Percentiles rank a stretch among this genome's conserved stretches.
These are phyloP conservation scores for Homarus americanus DNA, from an alignment of 1,140 invertebrate genomes.

Conservation along the genomic window DNA sequence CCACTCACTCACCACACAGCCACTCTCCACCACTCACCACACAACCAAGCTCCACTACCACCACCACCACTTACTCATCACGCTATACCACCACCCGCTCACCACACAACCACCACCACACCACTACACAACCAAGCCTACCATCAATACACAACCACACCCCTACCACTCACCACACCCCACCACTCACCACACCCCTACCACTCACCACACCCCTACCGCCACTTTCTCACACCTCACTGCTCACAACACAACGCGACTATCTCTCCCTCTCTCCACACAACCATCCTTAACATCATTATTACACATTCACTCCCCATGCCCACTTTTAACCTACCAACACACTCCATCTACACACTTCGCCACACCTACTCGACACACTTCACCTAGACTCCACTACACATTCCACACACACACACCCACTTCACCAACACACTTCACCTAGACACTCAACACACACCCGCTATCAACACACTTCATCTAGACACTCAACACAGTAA, in stretches of 20 bases:
- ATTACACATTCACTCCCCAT: not conserved
- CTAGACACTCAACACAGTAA: too few relatives aligned
- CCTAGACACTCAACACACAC: not conserved
- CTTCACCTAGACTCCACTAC: not conserved
- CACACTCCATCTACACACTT: not conserved
- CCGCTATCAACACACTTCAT: not conserved
- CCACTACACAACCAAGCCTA: not conserved
- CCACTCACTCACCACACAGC: not conserved
- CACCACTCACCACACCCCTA: not conserved
- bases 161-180: not conserved
- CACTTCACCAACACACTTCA: not conserved
- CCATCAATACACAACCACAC: not conserved
- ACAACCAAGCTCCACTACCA: too few relatives aligned
- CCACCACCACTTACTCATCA: not conserved
- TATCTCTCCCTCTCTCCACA: not conserved
- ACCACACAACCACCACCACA: not conserved
- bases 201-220: not conserved
- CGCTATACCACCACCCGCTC: not conserved
- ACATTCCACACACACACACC: not conserved
- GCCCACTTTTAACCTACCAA: not conserved
- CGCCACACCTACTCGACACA: not conserved
- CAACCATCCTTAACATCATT: not conserved
- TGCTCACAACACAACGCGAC: not conserved
- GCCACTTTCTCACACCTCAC: not conserved
- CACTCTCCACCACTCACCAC: not conserved